phyloP scores from a whole-genome alignment of 2,113 vertebrate genomes.

The Trichomycterus rosablanca region DNA sequence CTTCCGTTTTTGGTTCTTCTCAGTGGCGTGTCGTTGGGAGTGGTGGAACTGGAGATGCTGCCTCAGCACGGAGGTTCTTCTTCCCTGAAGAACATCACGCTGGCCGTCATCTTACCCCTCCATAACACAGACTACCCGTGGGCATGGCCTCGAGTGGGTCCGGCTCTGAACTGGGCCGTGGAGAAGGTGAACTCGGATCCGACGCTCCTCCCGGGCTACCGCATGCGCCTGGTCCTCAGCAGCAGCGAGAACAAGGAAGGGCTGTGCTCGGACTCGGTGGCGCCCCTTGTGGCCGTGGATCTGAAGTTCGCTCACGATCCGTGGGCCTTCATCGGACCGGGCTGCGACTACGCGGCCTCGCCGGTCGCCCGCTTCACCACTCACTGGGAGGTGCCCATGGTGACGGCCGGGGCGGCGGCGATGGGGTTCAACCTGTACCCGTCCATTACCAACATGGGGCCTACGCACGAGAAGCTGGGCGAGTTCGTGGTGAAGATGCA shows the following conservation, averaged over 20 bases:
- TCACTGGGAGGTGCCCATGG: constrained; percentile 84
- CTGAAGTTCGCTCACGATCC: constrained; percentile 73
- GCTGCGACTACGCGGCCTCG: constrained; percentile 80
- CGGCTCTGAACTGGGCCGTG: constrained; percentile 72
- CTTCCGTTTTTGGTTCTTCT: constrained; percentile 37
- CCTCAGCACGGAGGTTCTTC: not conserved
- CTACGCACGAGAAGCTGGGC: constrained; percentile 82
- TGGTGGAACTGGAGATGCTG: constrained; percentile 17
- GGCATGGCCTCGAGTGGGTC: constrained; percentile 86
- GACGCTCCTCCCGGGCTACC: constrained; percentile 64
- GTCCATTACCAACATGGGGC: constrained; percentile 79
- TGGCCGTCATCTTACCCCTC: constrained; percentile 81
- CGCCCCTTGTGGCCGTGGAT: constrained; percentile 80
- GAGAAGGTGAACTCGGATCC: constrained; percentile 64
- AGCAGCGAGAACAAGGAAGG: constrained; percentile 75
- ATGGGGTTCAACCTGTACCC: constrained; percentile 68
- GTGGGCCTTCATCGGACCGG: constrained; percentile 81
- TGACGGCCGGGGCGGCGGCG: constrained; percentile 80
- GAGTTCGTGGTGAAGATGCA: constrained; percentile 72
- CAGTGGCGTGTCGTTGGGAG: constrained; percentile 32
- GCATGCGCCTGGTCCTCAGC: constrained; percentile 63
- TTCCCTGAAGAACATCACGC: constrained; percentile 60
- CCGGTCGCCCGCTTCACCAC: constrained; percentile 79
- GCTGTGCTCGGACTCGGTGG: constrained; percentile 79
- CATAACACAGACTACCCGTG: constrained; percentile 83